These are phyloP conservation scores for Sipha flava DNA, from an alignment of 1,140 invertebrate genomes.

Conservation along the genomic window DNA sequence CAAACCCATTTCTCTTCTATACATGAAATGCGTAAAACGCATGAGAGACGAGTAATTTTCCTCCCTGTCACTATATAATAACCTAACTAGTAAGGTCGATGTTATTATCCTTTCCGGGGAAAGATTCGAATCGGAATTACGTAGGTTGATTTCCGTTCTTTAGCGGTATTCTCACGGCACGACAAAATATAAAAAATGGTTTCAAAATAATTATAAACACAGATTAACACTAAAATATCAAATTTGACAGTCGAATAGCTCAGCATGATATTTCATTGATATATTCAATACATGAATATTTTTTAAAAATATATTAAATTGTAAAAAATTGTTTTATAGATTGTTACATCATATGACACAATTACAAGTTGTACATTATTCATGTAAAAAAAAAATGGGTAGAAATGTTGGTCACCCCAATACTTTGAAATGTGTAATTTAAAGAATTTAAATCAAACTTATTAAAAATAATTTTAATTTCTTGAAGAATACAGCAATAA, in stretches of 20 bases:
- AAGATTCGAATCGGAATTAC: too few species aligned
- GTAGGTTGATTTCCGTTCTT: too few species aligned
- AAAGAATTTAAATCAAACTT: neutral
- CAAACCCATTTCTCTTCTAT: neutral
- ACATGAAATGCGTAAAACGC: neutral
- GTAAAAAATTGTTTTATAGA: neutral
- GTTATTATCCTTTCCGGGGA: neutral
- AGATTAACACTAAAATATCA: too few species aligned
- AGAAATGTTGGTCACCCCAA: too few species aligned
- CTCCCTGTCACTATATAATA: neutral
- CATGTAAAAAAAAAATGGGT: neutral
- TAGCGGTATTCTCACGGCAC: too few species aligned
- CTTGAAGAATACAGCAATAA: neutral
- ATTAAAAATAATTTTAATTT: neutral
- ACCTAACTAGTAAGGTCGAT: neutral
- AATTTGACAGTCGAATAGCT: too few species aligned
- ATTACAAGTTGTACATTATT: neutral
- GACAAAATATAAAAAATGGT: too few species aligned
- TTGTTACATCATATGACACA: neutral
- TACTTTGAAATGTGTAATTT: neutral
- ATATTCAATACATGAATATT: too few species aligned
- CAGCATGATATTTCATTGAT: too few species aligned
- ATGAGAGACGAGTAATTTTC: neutral
- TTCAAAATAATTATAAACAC: too few species aligned
- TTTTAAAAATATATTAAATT: too few species aligned